Base-by-base conservation (phyloP, 2,888 invertebrate species). In the Acleris emargana region DNA sequence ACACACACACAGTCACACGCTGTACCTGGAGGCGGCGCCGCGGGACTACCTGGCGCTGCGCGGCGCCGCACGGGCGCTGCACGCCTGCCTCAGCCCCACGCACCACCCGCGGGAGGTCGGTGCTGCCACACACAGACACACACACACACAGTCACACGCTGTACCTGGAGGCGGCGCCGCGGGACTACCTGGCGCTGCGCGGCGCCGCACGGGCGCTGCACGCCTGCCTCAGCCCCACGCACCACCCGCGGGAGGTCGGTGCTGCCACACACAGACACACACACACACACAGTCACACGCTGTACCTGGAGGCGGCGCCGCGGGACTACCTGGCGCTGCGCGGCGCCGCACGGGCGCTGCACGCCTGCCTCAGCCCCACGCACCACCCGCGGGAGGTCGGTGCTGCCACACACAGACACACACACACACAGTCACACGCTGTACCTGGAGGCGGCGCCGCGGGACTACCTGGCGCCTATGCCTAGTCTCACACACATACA, bases 21-120 rank as follows among this genome's bases (percentile, higher is more conserved):
- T 94, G 72, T 97, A 94, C 94, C 86, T 97, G 72, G 96, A 96
- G 82, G 89, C 93, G 53, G 94, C 94, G 62, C 93, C 97, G 0
- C 84, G 94, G n/a, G 96, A 96, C 88, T 97, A 94, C 89, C 95
- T 96, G 67, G 93, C 93, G 68, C 84, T 96, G 73, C 86, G 95
- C 20, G 83, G 82, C 1, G 68, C 71, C 86, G 72, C 93, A 83
- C 73, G 94, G 89, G 75, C 93, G 1, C 73, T 96, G 71, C 96
- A 97, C 79, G 97, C 97, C 60, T 97, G 97, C 73, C 93, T 97
- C 67, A 97, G 96, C 78, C 95, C 96, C 32, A 95, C 95, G 61
- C 93, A 94, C 50, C 96, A 96, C 78, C 96, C 96, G 20, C 94
- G 96, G 83, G 96, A 96, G 94, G 96, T 95, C 70, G 32, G 32